Conservation (phyloP, 1,140 invertebrate genomes). For the Theocolax elegans region DNA sequence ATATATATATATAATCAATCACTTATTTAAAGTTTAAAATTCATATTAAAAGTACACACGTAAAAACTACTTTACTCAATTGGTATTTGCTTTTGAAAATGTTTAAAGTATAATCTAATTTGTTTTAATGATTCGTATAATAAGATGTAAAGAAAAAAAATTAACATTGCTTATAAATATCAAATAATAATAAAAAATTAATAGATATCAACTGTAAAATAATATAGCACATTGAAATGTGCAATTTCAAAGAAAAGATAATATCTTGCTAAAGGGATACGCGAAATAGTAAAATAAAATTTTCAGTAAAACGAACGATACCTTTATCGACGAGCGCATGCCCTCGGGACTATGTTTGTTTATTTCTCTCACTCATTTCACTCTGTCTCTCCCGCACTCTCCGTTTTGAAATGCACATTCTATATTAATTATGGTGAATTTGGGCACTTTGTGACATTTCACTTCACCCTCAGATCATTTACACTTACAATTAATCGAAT, state of each 20-base stretch:
- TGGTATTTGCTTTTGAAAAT: no score
- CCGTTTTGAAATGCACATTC: slow-evolving; percentile 52
- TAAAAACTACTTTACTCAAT: no score
- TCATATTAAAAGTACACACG: no score
- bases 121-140: not conserved
- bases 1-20: no score
- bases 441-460: slow-evolving; percentile 67
- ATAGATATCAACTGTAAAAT: not conserved
- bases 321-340: not conserved
- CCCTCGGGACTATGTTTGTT: not conserved
- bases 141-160: not conserved
- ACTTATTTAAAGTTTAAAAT: no score
- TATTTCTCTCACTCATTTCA: not conserved
- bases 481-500: slow-evolving; percentile 57
- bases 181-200: not conserved
- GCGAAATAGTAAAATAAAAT: not conserved
- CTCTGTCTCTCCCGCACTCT: not conserved
- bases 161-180: not conserved
- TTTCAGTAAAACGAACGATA: slow-evolving; percentile 19
- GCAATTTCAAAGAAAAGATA: not conserved
- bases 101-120: no score
- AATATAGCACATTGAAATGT: not conserved
- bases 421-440: slow-evolving; percentile 55
- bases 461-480: slow-evolving; percentile 66
- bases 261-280: not conserved